These are phyloP conservation scores for Drosophila trichaetosa DNA, from an alignment of 2,888 invertebrate genomes.

Conservation along the genomic window DNA sequence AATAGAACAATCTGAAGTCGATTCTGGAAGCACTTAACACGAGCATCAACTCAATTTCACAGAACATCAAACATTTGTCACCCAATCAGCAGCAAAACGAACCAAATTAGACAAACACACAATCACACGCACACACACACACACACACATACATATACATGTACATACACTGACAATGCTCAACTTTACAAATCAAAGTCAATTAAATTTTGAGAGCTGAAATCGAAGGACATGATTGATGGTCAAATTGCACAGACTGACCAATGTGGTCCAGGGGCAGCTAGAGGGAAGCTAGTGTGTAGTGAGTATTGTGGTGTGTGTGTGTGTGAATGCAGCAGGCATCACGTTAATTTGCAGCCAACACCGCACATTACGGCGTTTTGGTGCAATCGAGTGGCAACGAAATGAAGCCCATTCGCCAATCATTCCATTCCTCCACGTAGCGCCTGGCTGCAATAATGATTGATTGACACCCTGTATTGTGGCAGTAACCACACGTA, in stretches of 20 bases:
- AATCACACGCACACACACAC: slow-evolving; percentile 9
- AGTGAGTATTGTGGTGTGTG: slow-evolving; percentile 1
- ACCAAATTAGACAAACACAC: slow-evolving; percentile 57
- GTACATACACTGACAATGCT: not conserved
- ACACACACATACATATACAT: not conserved
- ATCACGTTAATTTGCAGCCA: slow-evolving; percentile 50
- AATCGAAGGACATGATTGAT: slow-evolving; percentile 62
- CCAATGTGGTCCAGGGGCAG: slow-evolving; percentile 13
- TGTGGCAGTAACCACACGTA: slow-evolving; percentile 44
- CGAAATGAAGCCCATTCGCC: slow-evolving; percentile 39
- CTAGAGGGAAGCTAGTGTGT: not conserved
- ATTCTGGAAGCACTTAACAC: slow-evolving; percentile 27
- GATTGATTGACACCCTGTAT: slow-evolving; percentile 66
- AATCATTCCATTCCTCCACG: not conserved
- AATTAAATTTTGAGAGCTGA: slow-evolving; percentile 68
- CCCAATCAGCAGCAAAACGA: slow-evolving; percentile 56
- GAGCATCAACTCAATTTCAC: slow-evolving; percentile 45
- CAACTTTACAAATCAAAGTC: slow-evolving; percentile 63
- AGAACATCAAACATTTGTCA: slow-evolving; percentile 61
- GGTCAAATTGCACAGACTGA: slow-evolving; percentile 55
- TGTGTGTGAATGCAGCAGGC: slow-evolving; percentile 12
- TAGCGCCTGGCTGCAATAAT: slow-evolving; percentile 19
- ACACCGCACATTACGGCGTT: slow-evolving; percentile 58
- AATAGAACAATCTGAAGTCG: slow-evolving; percentile 16
- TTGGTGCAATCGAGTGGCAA: slow-evolving; percentile 40